Base-by-base conservation (phyloP, 2,888 invertebrate genomes). In the Philereme transversata region DNA sequence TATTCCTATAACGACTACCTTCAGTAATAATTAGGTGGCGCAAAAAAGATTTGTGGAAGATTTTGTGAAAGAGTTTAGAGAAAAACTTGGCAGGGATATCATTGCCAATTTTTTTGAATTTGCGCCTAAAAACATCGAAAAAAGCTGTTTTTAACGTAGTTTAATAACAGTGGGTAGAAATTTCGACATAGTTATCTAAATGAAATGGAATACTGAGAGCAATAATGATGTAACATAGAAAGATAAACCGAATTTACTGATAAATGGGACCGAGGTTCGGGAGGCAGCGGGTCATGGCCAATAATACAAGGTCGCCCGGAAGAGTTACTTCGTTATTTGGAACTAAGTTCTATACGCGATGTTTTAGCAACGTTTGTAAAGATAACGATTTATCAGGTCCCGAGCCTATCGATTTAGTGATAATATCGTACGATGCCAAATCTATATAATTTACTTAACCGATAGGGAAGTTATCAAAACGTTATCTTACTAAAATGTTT, bases 1-100 rank as follows among this genome's bases (percentile, higher is more conserved):
- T 63, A 51, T 62, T 65, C 61, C 58, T 57, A 60, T 49, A 47
- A 60, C 47, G 50, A 58, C 54, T 11, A 51, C 36, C 51, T 45
- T 57, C 45, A 22, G 40, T 22, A 48, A 53, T 57, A 43, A 46
- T 53, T 50, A 53, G 41, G 9, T 22, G 22, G 22, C 22, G 22
- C 22, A 22, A 22, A 3, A 22, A 22, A 49, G 44, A 53, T 49
- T 45, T 36, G 57, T 38, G 11, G 43, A 53, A 46, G 9, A 55
- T 44, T 35, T 22, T 22, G 22, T 22, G 22, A 22, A 22, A 22
- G 22, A 22, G 22, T 22, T 22, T 22, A 49, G 5, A 45, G 45
- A 22, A 9, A n/a, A 3, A 34, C 8, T 44, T 52, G 52, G 52
- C 52, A 35, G 35, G 5, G 4, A 33, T 34, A 10, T 44, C 11